Percentiles rank a stretch among this genome's conserved stretches.
These are phyloP conservation scores for Zygothrica quintamaculata DNA, from an alignment of 2,888 invertebrate species.

Conservation along the genomic window DNA sequence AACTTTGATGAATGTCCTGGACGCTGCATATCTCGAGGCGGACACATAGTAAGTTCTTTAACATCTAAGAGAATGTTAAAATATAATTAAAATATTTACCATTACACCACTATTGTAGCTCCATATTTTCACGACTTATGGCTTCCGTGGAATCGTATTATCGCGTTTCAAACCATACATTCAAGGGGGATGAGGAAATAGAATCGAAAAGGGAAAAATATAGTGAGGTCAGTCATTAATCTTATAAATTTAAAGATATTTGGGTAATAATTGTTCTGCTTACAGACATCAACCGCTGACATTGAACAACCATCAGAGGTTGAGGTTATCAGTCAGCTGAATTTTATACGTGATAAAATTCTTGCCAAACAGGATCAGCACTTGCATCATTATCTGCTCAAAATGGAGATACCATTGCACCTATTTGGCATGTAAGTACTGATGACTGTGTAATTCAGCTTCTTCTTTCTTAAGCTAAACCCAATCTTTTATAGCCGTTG, in stretches of 20 bases:
- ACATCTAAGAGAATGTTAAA: no score
- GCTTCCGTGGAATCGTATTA: slow-evolving; percentile 88
- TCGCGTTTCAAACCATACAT: slow-evolving; percentile 86
- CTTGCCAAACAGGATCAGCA: slow-evolving; percentile 88
- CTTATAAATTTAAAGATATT: neutral
- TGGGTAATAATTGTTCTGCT: slow-evolving; percentile 8
- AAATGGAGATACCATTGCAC: slow-evolving; percentile 92
- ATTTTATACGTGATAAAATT: slow-evolving; percentile 87
- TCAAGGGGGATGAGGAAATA: slow-evolving; percentile 36
- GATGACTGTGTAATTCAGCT: no score
- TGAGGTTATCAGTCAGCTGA: slow-evolving; percentile 87
- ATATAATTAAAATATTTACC: no score
- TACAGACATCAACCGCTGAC: slow-evolving; percentile 41
- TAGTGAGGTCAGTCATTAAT: slow-evolving; percentile 42
- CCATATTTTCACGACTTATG: slow-evolving; percentile 88
- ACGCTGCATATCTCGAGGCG: slow-evolving; percentile 89
- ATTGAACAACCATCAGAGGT: slow-evolving; percentile 81
- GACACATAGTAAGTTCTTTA: slow-evolving; percentile 89
- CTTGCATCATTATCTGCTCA: slow-evolving; percentile 88
- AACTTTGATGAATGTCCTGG: slow-evolving; percentile 87
- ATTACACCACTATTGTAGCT: slow-evolving; percentile 84
- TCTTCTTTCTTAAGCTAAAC: neutral
- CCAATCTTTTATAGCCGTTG: slow-evolving; percentile 88
- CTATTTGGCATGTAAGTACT: slow-evolving; percentile 93
- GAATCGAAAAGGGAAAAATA: slow-evolving; percentile 16